Base-by-base conservation (phyloP, 2,113 vertebrate genomes). In the Pithys albifrons region DNA sequence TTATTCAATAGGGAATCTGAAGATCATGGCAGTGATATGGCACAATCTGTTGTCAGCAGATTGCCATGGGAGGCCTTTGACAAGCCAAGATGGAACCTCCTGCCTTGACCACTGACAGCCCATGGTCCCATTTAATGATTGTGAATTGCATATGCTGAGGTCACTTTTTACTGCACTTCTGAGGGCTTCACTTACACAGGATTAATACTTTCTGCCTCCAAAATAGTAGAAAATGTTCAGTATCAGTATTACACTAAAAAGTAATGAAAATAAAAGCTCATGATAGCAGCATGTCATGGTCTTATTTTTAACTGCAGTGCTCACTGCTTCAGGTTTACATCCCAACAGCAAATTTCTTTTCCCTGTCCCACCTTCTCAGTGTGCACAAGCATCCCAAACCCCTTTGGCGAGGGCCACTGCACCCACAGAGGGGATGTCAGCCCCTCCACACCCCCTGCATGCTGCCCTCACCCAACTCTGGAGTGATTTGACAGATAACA, bases 381-480 rank as follows among this genome's bases (percentile, higher is more conserved):
- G 46, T 25, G 22, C n/a, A 35, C 6, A 37, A 12, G 33, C 24
- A 15, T 46, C 52, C 52, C 52, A 77, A 8, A 72, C 7, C 28
- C 33, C 43, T 73, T 37, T 67, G 64, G 35, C 33, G 41, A 71
- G 33, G 39, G 37, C 24, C 33, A 29, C 25, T 57, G 80, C 33
- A 35, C 46, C 46, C 46, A 51, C 1, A 3, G 48, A 9, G 0
- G 3, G 35, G 52, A 15, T 72, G 35, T 28, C 80, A 81, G 80
- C 57, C 74, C 46, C 45, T 39, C 79, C 3, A 23, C 39, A 55
- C 13, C 28, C 66, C 5, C 45, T 69, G 24, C 35, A 3, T 1
- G 10, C 35, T 9, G 5, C 69, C 13, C 28, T 66, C 3, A 2
- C 66, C 37, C 1, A 0, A 19, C 29, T 67, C 59, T 25, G 62